Percentiles rank a stretch among this genome's conserved stretches.
phyloP scores from a whole-genome alignment of 2,113 vertebrate genomes.

The Manacus vitellinus region DNA sequence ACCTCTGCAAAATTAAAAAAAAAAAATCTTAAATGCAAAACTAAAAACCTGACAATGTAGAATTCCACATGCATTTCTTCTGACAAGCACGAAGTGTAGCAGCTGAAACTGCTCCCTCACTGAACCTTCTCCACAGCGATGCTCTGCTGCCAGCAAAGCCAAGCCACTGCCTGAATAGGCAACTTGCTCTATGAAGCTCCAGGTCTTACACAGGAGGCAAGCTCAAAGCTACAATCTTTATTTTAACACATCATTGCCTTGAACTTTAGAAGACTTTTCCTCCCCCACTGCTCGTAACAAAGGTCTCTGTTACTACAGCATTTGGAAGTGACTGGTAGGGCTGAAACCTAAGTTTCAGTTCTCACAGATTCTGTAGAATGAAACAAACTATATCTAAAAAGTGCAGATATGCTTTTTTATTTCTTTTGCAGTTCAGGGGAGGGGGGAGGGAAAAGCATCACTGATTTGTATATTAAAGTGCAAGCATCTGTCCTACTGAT shows the following conservation, averaged over 20 bases:
- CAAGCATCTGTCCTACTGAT: conserved; percentile 86
- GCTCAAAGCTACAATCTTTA: background rate
- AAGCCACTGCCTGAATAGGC: background rate
- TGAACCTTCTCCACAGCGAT: background rate
- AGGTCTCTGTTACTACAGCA: conserved; percentile 16
- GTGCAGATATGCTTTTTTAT: conserved; percentile 69
- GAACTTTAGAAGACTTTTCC: background rate
- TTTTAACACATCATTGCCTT: background rate
- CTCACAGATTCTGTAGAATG: conserved; percentile 51
- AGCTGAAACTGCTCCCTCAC: background rate
- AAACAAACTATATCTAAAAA: conserved; percentile 72
- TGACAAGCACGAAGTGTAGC: background rate
- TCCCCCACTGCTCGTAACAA: background rate
- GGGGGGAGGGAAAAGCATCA: conserved; percentile 71
- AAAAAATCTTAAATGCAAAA: background rate
- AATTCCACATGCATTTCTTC: background rate
- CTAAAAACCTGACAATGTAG: background rate
- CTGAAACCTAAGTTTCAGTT: conserved; percentile 63
- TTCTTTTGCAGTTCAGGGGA: conserved; percentile 65
- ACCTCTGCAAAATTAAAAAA: background rate
- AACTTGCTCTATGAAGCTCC: background rate
- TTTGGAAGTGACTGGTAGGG: conserved; percentile 19
- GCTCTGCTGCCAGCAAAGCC: background rate
- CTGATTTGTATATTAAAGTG: conserved; percentile 85
- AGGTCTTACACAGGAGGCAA: background rate